Conservation (phyloP, 2,888 invertebrate genomes). For the Polyommatus iphigenia region DNA sequence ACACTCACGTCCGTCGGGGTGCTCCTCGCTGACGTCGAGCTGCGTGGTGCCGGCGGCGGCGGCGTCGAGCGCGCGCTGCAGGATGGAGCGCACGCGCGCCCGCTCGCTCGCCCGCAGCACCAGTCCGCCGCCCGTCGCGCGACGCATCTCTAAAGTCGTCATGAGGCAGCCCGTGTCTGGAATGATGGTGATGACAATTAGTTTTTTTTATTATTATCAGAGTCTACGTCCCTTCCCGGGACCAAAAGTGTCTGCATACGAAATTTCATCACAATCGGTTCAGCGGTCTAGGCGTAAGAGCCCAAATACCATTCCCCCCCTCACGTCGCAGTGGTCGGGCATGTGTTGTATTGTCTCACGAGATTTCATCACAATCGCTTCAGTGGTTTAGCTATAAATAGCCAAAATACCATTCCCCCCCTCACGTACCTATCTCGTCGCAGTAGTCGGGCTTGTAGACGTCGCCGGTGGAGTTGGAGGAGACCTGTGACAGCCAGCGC, state of each 20-base stretch:
- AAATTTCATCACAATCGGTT: background rate
- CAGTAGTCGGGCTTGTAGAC: slow-evolving; percentile 94
- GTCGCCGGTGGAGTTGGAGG: slow-evolving; percentile 82
- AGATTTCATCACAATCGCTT: background rate
- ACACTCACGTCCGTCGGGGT: slow-evolving; percentile 90
- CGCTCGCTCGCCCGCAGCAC: slow-evolving; percentile 86
- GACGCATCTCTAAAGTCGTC: slow-evolving; percentile 89
- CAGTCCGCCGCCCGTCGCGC: slow-evolving; percentile 80
- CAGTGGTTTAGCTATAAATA: background rate
- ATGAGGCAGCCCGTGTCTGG: slow-evolving; percentile 93
- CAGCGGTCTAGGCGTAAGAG: background rate
- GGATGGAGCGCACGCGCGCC: slow-evolving; percentile 89
- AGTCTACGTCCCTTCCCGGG: too few relatives aligned
- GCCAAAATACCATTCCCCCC: background rate
- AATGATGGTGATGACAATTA: background rate
- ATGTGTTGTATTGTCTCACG: slow-evolving; percentile 66
- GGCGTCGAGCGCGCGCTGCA: slow-evolving; percentile 90
- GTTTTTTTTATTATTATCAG: too few relatives aligned
- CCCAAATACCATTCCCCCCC: background rate
- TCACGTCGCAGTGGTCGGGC: slow-evolving; percentile 91
- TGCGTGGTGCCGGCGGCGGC: slow-evolving; percentile 84
- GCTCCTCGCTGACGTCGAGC: slow-evolving; percentile 86
- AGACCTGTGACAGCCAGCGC: slow-evolving; percentile 92
- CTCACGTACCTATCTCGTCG: slow-evolving; percentile 86
- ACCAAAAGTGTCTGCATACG: too few relatives aligned